These are phyloP conservation scores for Diaphora mendica DNA, from an alignment of 2,888 invertebrate genomes.

Conservation along the genomic window DNA sequence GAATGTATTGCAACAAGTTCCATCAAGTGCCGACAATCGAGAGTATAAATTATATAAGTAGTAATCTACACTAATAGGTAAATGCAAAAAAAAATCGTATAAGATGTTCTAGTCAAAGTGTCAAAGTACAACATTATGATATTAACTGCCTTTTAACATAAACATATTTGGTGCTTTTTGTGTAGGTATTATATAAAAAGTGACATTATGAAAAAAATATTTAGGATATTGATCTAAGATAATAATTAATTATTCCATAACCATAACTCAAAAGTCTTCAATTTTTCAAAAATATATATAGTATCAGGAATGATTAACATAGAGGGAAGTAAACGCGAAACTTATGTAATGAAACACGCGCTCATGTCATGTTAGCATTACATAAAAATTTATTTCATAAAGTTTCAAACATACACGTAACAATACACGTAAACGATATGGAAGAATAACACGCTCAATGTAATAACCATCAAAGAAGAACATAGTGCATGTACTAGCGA, in stretches of 20 bases:
- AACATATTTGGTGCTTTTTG: not conserved
- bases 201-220: not conserved
- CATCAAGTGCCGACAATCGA: too few species aligned
- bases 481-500: conserved; percentile 22
- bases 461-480: conserved; percentile 22
- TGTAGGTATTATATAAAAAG: not conserved
- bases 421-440: not conserved
- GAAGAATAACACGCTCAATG: conserved; percentile 14
- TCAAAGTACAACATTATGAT: too few species aligned
- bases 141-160: not conserved
- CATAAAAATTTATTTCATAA: conserved; percentile 2
- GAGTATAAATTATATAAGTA: too few species aligned
- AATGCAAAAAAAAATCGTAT: not conserved
- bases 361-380: not conserved
- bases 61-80: not conserved
- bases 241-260: not conserved
- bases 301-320: not conserved
- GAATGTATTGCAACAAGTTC: too few species aligned
- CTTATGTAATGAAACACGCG: not conserved
- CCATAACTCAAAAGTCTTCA: not conserved
- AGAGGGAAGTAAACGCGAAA: not conserved
- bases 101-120: too few species aligned
- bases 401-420: conserved; percentile 1
- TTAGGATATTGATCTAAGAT: not conserved
- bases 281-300: not conserved